These are phyloP conservation scores for Elymnias hypermnestra DNA, from an alignment of 1,140 invertebrate genomes.

Conservation along the genomic window DNA sequence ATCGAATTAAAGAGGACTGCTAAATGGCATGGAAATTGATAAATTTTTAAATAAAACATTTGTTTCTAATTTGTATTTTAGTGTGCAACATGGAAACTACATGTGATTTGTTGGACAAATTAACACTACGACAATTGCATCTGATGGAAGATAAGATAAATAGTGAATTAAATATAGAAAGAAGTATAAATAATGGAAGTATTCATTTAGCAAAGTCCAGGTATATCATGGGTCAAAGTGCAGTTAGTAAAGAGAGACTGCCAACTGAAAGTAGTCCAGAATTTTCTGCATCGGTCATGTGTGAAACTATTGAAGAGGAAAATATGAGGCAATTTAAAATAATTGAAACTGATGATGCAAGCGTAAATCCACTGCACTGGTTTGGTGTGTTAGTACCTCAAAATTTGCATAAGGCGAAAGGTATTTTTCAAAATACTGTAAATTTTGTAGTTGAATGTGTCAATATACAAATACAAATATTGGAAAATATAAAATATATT, in stretches of 20 bases:
- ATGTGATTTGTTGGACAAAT: conserved; percentile 78
- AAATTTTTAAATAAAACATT: too few species aligned
- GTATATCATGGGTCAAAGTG: conserved; percentile 83
- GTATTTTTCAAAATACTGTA: conserved; percentile 80
- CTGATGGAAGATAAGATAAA: conserved; percentile 82
- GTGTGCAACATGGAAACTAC: conserved; percentile 32
- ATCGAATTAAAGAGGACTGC: too few species aligned
- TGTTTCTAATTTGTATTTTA: conserved; percentile 21
- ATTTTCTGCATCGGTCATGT: conserved; percentile 74
- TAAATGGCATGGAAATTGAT: too few species aligned
- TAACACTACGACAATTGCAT: conserved; percentile 78
- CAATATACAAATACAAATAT: conserved; percentile 79
- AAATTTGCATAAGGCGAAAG: conserved; percentile 81
- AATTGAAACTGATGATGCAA: conserved; percentile 55
- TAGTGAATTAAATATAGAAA: conserved; percentile 80
- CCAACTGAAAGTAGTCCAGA: conserved; percentile 79
- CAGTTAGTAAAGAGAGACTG: conserved; percentile 80
- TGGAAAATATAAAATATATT: conserved; percentile 65
- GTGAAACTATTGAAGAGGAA: conserved; percentile 54
- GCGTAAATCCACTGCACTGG: conserved; percentile 82
- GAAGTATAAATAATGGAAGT: conserved; percentile 78
- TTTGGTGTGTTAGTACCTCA: conserved; percentile 86
- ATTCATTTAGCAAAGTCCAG: conserved; percentile 83
- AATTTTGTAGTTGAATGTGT: conserved; percentile 78
- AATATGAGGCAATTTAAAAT: conserved; percentile 55